Evolutionary conservation across 2,888 invertebrate genomes (phyloP), one percentile per base, ranked within the genome.

Genomic region (Athrips mouffetella): DNA sequence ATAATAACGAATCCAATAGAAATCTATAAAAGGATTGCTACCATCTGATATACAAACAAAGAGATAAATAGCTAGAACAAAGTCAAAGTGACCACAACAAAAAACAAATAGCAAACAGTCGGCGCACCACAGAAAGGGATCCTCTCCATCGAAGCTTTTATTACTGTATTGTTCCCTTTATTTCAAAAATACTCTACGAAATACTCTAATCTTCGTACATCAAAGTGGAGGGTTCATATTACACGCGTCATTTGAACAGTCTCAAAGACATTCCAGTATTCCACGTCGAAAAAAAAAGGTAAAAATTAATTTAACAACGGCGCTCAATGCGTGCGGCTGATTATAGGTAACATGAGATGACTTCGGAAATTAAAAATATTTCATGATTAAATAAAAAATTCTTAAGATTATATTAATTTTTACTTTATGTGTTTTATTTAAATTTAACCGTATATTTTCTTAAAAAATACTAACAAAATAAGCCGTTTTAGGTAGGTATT

Each of bases 181-280:
- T 76, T 71, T 67, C 62, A 70, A 83, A 84, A 84, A 80, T 80
- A 81, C 76, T 77, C 1, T 35, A 13, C 60, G 73, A 70, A 80
- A 80, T 78, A 76, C 78, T 76, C 75, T 75, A 79, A 85, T 84
- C 83, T 84, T 81, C 69, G 62, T 66, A 86, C 84, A 85, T 86
- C 85, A 86, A 87, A 86, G 37, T 83, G 73, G 77, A 80, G 76
- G 75, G 77, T 78, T 78, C 74, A 82, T 85, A 85, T 87, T 86
- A 82, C 84, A 86, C 80, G 84, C 86, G 70, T 86, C 86, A 87
- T 87, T 87, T 85, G 79, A 85, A 76, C 75, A 74, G 74, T 80
- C 74, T 86, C 87, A 87, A 87, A 88, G 87, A 88, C 83, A 87
- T 88, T 87, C 88, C 76, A 58, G 87, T 82, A 87, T 88, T 87